These are phyloP conservation scores for Spodoptera exigua DNA, from an alignment of 2,888 invertebrate species.

Conservation along the genomic window DNA sequence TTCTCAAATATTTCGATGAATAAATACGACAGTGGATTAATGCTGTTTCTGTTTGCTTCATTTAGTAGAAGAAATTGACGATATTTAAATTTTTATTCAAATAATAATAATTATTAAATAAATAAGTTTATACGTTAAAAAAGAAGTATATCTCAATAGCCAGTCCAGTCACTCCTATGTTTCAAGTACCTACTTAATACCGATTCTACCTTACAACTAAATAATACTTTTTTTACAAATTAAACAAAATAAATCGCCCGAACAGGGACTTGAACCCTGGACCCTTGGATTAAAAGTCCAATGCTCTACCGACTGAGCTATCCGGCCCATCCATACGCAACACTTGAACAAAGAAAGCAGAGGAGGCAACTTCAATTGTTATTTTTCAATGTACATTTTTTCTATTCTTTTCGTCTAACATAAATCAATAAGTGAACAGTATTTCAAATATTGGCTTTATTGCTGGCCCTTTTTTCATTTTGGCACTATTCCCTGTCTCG, in stretches of 20 bases:
- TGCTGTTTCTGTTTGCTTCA: too few relatives aligned
- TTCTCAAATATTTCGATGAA: too few relatives aligned
- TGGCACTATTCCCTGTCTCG: not conserved
- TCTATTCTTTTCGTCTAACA: constrained; percentile 3
- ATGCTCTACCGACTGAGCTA: constrained; percentile 90
- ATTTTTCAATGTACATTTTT: not conserved
- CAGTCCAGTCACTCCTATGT: too few relatives aligned
- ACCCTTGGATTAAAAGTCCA: constrained; percentile 73
- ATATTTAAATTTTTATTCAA: too few relatives aligned
- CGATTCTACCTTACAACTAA: too few relatives aligned
- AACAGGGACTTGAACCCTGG: constrained; percentile 13
- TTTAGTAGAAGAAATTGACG: too few relatives aligned
- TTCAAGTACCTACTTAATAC: too few relatives aligned
- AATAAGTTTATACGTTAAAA: too few relatives aligned
- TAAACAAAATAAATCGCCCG: not conserved
- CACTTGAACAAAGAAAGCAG: not conserved
- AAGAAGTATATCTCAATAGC: too few relatives aligned
- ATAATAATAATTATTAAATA: too few relatives aligned
- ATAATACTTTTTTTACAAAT: not conserved
- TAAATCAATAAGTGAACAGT: constrained; percentile 12
- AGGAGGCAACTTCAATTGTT: too few relatives aligned
- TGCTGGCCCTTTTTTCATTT: constrained; percentile 20
- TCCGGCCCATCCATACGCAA: constrained; percentile 33
- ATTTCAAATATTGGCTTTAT: constrained; percentile 15
- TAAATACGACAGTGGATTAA: too few relatives aligned